These are phyloP conservation scores for Alcedo atthis DNA, from an alignment of 2,797 vertebrate genomes.

Conservation along the genomic window DNA sequence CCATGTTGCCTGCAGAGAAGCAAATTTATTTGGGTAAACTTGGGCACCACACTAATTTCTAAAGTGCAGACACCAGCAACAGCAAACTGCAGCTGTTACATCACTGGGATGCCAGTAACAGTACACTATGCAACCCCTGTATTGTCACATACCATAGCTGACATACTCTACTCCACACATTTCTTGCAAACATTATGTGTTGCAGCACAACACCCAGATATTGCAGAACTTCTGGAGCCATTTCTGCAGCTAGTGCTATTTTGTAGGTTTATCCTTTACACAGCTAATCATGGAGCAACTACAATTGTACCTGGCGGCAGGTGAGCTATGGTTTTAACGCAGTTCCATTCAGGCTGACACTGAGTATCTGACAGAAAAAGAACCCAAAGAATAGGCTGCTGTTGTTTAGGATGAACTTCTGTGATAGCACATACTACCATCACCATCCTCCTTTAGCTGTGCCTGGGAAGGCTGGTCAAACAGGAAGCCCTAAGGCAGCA, in stretches of 20 bases:
- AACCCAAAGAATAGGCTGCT: neutral
- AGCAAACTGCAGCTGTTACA: neutral
- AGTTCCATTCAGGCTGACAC: neutral
- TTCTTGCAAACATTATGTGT: neutral
- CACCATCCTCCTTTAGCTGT: neutral
- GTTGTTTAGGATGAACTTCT: neutral
- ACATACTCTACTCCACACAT: no score
- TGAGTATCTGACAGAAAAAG: neutral
- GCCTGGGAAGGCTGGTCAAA: neutral
- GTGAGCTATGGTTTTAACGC: neutral
- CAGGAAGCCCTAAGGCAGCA: neutral
- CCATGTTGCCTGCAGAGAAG: constrained; percentile 89
- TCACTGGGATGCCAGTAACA: neutral
- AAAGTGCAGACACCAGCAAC: neutral
- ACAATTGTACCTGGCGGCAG: neutral
- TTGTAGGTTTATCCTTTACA: neutral
- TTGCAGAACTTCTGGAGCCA: neutral
- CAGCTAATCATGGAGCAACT: neutral
- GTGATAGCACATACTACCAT: neutral
- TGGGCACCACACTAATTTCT: neutral
- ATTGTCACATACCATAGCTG: neutral
- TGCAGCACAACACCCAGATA: neutral
- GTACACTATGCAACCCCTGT: neutral
- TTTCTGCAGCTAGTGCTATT: neutral
- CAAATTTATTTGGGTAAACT: neutral